A percentile compares a stretch with the other conserved stretches of the same genome.
Evolutionary conservation across 2,888 invertebrate genomes (phyloP).

Genomic region (Hydropsyche betteni): DNA sequence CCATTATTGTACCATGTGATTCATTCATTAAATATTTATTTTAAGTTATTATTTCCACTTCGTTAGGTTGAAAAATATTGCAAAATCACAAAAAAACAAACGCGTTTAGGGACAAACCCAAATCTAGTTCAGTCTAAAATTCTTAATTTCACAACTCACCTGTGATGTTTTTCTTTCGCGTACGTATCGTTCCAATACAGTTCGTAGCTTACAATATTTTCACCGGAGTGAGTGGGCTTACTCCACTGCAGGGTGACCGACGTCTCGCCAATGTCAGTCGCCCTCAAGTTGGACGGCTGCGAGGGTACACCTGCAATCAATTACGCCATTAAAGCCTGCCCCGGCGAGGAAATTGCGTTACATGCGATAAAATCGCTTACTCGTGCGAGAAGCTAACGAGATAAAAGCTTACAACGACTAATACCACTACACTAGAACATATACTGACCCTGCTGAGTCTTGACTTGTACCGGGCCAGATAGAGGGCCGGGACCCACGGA

Average conservation of each 20-base stretch:
- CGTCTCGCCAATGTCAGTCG: slow-evolving; percentile 88
- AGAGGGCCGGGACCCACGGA: slow-evolving; percentile 95
- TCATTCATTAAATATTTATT: no score
- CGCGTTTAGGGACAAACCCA: no score
- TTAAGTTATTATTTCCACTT: no score
- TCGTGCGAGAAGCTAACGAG: slow-evolving; percentile 2
- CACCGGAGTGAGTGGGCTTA: slow-evolving; percentile 89
- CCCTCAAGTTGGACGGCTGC: slow-evolving; percentile 90
- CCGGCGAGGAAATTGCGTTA: slow-evolving; percentile 17
- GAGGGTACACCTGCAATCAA: slow-evolving; percentile 85
- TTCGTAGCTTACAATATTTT: slow-evolving; percentile 94
- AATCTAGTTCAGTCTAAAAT: no score
- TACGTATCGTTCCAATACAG: slow-evolving; percentile 98
- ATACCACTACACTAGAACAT: neutral
- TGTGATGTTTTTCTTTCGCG: slow-evolving; percentile 86
- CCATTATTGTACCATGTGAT: no score
- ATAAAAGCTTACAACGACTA: neutral
- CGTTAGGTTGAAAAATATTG: no score
- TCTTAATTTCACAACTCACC: slow-evolving; percentile 60
- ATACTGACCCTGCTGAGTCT: slow-evolving; percentile 88
- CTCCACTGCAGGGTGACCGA: slow-evolving; percentile 93
- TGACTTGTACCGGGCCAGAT: slow-evolving; percentile 96
- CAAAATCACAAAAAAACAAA: no score
- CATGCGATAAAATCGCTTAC: slow-evolving; percentile 20
- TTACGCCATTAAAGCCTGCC: slow-evolving; percentile 13